Conservation (phyloP, 2,888 invertebrate genomes). For the Pilophorus perplexus region DNA sequence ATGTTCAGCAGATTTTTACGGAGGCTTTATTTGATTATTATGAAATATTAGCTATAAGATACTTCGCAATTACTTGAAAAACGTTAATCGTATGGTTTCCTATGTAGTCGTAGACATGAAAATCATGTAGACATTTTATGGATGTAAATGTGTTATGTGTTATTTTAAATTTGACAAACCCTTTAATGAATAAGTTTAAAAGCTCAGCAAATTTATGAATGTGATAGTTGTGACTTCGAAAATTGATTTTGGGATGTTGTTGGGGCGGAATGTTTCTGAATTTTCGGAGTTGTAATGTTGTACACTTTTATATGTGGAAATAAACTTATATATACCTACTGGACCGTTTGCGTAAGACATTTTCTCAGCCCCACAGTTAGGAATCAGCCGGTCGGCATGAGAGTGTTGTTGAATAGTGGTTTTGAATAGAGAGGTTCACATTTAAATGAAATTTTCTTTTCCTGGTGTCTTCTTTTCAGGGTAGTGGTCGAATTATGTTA, state of each 20-base stretch:
- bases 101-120: conserved; percentile 12
- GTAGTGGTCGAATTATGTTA: no score
- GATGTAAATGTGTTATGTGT: background rate
- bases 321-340: conserved; percentile 15
- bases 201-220: conserved; percentile 45
- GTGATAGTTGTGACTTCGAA: conserved; percentile 46
- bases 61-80: no score
- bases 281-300: conserved; percentile 38
- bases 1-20: no score
- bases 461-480: no score
- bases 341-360: no score
- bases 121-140: conserved; percentile 5
- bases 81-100: background rate
- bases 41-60: no score
- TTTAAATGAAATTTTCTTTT: no score
- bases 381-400: no score
- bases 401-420: no score
- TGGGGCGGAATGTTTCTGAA: conserved; percentile 19
- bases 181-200: conserved; percentile 34
- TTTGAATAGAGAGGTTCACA: no score
- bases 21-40: no score
- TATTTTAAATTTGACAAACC: conserved; percentile 21
- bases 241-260: conserved; percentile 26
- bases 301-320: conserved; percentile 39
- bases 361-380: no score